phyloP scores from a whole-genome alignment of 1,140 invertebrate species.

The Carposina sasakii region DNA sequence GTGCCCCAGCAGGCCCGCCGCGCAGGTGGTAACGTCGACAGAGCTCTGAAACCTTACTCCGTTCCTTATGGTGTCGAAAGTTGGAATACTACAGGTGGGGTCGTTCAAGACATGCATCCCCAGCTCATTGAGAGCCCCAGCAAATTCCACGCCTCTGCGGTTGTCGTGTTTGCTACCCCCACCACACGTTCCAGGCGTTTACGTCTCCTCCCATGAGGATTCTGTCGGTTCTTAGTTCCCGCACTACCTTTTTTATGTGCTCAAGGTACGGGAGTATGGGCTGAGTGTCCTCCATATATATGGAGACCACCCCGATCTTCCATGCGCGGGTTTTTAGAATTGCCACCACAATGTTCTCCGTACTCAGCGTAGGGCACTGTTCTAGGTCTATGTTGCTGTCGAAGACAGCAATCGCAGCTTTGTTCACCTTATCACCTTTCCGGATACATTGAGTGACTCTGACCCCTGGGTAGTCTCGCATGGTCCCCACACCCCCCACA shows the following conservation, averaged over 20 bases:
- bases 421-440: neutral
- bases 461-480: neutral
- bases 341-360: too few species aligned
- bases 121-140: neutral
- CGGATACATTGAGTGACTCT: conserved; percentile 2
- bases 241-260: neutral
- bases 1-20: neutral
- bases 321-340: neutral
- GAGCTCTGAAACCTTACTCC: neutral
- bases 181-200: conserved; percentile 1
- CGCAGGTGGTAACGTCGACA: neutral
- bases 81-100: neutral
- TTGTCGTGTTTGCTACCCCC: neutral
- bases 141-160: neutral
- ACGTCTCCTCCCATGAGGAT: neutral
- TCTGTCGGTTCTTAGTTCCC: neutral
- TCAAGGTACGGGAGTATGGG: neutral
- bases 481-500: neutral
- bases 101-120: neutral
- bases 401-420: conserved; percentile 12
- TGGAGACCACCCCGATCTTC: neutral
- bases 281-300: neutral
- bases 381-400: neutral
- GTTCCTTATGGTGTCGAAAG: conserved; percentile 1
- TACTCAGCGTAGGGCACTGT: neutral